Evolutionary conservation across 2,888 invertebrate species (phyloP), one percentile per base, ranked within the genome.

Genomic region (Chloroclystis v-ata): DNA sequence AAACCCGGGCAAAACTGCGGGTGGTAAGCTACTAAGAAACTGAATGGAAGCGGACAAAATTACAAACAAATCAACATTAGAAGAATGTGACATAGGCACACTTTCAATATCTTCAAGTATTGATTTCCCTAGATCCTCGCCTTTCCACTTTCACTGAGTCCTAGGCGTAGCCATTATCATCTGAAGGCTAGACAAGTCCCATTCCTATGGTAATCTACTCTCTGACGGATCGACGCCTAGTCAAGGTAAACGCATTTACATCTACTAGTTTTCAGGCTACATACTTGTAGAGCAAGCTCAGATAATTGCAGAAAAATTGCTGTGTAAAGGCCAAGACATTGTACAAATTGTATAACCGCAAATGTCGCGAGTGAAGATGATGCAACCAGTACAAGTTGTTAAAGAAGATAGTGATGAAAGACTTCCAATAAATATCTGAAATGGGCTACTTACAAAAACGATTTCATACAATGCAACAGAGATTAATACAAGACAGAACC

Each of bases 151-250:
- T 82, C 82, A 73, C 81, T 78, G 47, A 50, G 60, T 60, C 72
- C 58, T 47, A 75, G 75, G 78, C 75, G 78, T 72, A 61, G 63
- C 74, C 66, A 78, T 81, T 81, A 81, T 74, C 68, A 66, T 61
- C 54, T 54, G 60, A 65, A 59, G 69, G 65, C 72, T 70, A 76
- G 75, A 72, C 74, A 58, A 64, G 63, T 57, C 70, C 75, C 75
- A 78, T 84, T 83, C 78, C 76, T 79, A 82, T 82, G 82, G 59
- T 76, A 82, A 82, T 83, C 67, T 78, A 61, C 62, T 53, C 56
- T 62, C 63, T 61, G 56, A 49, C 46, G 55, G 46, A 52, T 51
- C 43, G 51, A 63, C 64, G 63, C 61, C 60, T 56, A 58, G 54
- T 61, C 71, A 71, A 70, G 70, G 72, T 68, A 75, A 75, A 65